Conservation (phyloP, 2,888 invertebrate genomes). For the Sphaeridia pumilis region DNA sequence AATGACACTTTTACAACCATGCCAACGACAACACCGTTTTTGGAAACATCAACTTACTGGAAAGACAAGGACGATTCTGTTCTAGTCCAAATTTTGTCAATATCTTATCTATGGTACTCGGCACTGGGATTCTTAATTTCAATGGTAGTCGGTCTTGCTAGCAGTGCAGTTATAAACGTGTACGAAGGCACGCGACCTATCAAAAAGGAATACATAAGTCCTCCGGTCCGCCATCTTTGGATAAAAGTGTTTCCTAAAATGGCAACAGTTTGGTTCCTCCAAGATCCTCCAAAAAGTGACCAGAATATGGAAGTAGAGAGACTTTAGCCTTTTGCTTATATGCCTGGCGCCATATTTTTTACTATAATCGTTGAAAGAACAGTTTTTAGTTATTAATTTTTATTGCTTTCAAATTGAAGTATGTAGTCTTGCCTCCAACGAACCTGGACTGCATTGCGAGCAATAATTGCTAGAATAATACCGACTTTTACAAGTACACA, state of each 20-base stretch:
- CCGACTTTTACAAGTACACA: too few relatives aligned
- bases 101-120: constrained; percentile 40
- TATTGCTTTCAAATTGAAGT: too few relatives aligned
- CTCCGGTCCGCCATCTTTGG: constrained; percentile 20
- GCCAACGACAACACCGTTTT: too few relatives aligned
- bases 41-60: constrained; percentile 19
- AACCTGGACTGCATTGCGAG: too few relatives aligned
- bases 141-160: constrained; percentile 35
- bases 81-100: constrained; percentile 17
- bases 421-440: too few relatives aligned
- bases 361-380: too few relatives aligned
- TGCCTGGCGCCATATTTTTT: too few relatives aligned
- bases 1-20: background rate
- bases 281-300: too few relatives aligned
- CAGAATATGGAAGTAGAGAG: too few relatives aligned
- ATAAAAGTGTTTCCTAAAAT: constrained; percentile 9
- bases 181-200: constrained; percentile 8
- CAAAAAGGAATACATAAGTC: constrained; percentile 19
- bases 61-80: constrained; percentile 20
- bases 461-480: too few relatives aligned
- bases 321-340: too few relatives aligned
- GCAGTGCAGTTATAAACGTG: constrained; percentile 7
- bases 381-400: too few relatives aligned
- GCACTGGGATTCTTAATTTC: constrained; percentile 37
- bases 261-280: background rate